Base-by-base conservation (phyloP, 1,140 invertebrate genomes). In the Achatina immaculata region DNA sequence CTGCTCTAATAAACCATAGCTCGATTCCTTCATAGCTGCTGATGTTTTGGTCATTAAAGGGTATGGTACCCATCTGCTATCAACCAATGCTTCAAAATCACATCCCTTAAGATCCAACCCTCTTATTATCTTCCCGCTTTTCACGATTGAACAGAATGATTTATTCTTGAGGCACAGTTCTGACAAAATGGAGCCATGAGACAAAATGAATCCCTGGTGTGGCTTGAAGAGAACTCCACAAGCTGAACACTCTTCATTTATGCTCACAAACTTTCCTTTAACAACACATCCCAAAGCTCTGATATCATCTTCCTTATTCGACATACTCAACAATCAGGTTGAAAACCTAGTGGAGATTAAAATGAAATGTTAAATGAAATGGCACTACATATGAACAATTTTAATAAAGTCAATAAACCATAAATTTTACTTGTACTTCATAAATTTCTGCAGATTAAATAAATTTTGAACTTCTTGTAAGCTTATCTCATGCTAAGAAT, bases 101-200 rank as follows among this genome's bases (percentile, higher is more conserved):
- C 24, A 34, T 14, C 31, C 62, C 7, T 45, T 43, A 24, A 78
- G 43, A 48, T 45, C n/a, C 16, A n/a, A 36, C n/a, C 51, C 31
- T 19, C 14, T 38, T 68, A 78, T 78, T 42, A 68, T 3, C 36
- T 71, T 14, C 11, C 78, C 78, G 55, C 40, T 40, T 34, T 71
- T 51, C 14, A 80, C 21, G 55, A 14, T 72, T 38, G 40, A 19
- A 19, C 1, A 11, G 21, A 80, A 36, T 19, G 43, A 11, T 65
- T 80, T 66, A 58, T 72, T 36, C 28, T 36, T n/a, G 11, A 58
- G 4, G 72, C 42, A 71, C 36, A 51, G 34, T 45, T 72, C 68
- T 43, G 78, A 24, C 34, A 80, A 31, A 34, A 80, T 55, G 28
- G 78, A 80, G 42, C 78, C 78, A 40, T 80, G 78, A 55, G 66